Base-by-base conservation (phyloP, 1,140 invertebrate genomes). In the Eumeta japonica region DNA sequence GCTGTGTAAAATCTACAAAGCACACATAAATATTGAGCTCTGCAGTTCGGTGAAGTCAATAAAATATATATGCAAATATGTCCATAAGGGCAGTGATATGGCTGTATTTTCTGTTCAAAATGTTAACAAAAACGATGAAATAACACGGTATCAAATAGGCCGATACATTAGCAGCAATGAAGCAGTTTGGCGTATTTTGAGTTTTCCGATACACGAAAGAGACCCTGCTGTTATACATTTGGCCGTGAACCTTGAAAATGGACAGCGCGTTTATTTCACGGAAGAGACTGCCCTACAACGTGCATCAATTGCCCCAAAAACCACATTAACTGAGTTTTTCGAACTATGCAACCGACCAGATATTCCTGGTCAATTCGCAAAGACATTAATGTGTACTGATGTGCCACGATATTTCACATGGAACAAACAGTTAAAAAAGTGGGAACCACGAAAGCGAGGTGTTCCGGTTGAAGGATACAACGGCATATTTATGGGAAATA, bases 321-420 rank as follows among this genome's bases (percentile, higher is more conserved):
- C 72, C 42, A 77, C 71, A 41, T 46, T 77, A 10, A 60, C 54
- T 14, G 52, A 41, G 10, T 77, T 76, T 48, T 75, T 75, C 40
- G 27, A 41, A 39, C 31, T 72, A 0, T 75, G 57, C 42, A 30
- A 52, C n/a, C n/a, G n/a, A n/a, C n/a, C n/a, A n/a, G n/a, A n/a
- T n/a, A n/a, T n/a, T 47, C 41, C 20, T 38, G 52, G 60, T 55
- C 32, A 38, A 14, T 72, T 73, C 48, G 64, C 59, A 42, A 38
- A 44, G 36, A 67, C 58, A 35, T 48, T 74, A 41, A 43, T 72
- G 2, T 72, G 72, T 50, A 33, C 38, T 34, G 53, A 75, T 37
- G 49, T 72, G 19, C 66, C 58, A 34, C 33, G 16, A n/a, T n/a
- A n/a, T n/a, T n/a, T n/a, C n/a, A n/a, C 53, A 47, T 73, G 62